Base-by-base conservation (phyloP, 2,113 vertebrate species). In the Alosa alosa region DNA sequence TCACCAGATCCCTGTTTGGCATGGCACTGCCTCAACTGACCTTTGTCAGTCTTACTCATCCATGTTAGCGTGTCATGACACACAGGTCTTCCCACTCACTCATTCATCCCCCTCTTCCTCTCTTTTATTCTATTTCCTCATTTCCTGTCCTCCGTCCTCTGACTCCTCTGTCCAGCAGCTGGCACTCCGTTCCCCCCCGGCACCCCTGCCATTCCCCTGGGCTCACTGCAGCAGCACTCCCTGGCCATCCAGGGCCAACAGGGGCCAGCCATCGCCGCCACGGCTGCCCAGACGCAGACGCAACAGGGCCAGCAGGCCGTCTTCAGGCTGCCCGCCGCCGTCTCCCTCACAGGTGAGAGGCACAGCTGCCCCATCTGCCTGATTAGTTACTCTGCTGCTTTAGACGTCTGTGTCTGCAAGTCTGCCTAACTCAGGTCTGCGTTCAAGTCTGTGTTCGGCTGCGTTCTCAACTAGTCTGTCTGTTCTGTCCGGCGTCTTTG, bases 231-330 rank as follows among this genome's bases (percentile, higher is more conserved):
- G 88, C 93, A 93, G 5, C 94, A 93, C 87, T 91, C 94, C 86
- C 94, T 95, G 92, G 92, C 95, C 93, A 93, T 96, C 85, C 90
- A 93, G 94, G 94, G 93, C 88, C 94, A 94, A 91, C 93, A 93
- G 86, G 93, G 92, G 85, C 91, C 92, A 88, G 36, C 91, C 55
- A 89, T 94, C 87, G 88, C 91, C 52, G 60, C 91, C 81, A 86
- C 92, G 88, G 89, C 90, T 84, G 88, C 78, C 17, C 89, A 91
- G 64, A 90, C 91, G 60, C 93, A 90, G 88, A 89, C 92, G 81
- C 95, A 93, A 90, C 94, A 94, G 94, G 94, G 93, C 90, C 94
- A 96, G 84, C 95, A 96, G 93, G 93, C 95, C 89, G 94, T 96
- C 90, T 95, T 94, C 93, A 93, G 91, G 90, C 96, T 96, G 87